Evolutionary conservation across 2,888 invertebrate species (phyloP), one percentile per base, ranked within the genome.

Genomic region (Nomada fucata): DNA sequence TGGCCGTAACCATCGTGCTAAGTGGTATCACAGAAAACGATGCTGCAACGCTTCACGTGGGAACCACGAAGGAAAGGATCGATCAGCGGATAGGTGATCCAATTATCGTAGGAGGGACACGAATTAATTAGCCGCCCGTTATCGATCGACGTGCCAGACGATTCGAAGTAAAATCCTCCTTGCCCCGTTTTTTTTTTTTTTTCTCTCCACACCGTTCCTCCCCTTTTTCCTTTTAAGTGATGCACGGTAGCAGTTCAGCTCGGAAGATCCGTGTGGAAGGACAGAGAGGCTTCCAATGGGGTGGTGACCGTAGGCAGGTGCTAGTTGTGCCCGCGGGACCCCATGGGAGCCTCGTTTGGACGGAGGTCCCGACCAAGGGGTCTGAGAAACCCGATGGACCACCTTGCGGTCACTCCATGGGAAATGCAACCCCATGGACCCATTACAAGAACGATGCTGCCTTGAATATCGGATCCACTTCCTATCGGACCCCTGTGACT

Each of bases 371-470:
- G 88, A 67, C 78, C 74, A 76, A 82, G 80, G 86, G 86, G 88
- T 88, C 89, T 90, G 90, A 91, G 92, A 92, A 91, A 90, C 89
- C 83, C 86, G 89, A 86, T 90, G 91, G 92, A 91, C 91, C 91
- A 92, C 91, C 91, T 91, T 92, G 92, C 92, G 92, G 91, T 89
- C 91, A 91, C 88, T 91, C 90, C 91, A 90, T 93, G 92, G 92
- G 92, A 92, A 93, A 91, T 92, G 82, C 90, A 89, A 91, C 91
- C 89, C 90, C 84, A 73, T 67, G 82, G 83, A 81, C 84, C 80
- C 79, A 87, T 87, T 86, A 82, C 85, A 73, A 74, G 26, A 50
- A 79, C 81, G 82, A 79, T 69, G 80, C 82, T 76, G 81, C 78
- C 69, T 70, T 75, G 82, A 83, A 70, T 71, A 72, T 86, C 64